Evolutionary conservation across 2,888 invertebrate genomes (phyloP).

Genomic region (Plagodis dolabraria): DNA sequence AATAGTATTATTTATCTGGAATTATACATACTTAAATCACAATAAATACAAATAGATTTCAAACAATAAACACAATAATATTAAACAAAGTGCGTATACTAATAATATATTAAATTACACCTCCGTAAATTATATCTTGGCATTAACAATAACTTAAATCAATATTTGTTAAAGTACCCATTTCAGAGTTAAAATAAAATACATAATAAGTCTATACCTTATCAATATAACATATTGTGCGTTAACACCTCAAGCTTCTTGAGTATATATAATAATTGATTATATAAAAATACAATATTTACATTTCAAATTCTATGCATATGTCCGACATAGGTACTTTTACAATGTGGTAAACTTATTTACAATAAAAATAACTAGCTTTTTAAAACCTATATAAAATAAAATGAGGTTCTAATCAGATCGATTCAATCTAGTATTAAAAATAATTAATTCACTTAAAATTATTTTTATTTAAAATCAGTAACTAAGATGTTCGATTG

Average conservation of each 20-base stretch:
- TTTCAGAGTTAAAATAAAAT: slow-evolving; percentile 39
- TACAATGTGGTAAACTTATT: slow-evolving; percentile 37
- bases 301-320: slow-evolving; percentile 50
- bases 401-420: slow-evolving; percentile 39
- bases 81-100: slow-evolving; percentile 46
- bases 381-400: slow-evolving; percentile 30
- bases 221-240: slow-evolving; percentile 50
- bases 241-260: slow-evolving; percentile 59
- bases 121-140: slow-evolving; percentile 46
- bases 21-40: not conserved
- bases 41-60: slow-evolving; percentile 2
- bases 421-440: slow-evolving; percentile 28
- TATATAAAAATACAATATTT: slow-evolving; percentile 69
- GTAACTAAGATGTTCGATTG: not conserved
- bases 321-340: slow-evolving; percentile 44
- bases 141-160: slow-evolving; percentile 34
- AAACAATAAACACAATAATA: slow-evolving; percentile 27
- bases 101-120: slow-evolving; percentile 69
- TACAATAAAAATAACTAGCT: slow-evolving; percentile 30
- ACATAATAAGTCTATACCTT: slow-evolving; percentile 44
- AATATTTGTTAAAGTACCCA: slow-evolving; percentile 53
- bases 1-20: no score
- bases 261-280: slow-evolving; percentile 49
- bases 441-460: slow-evolving; percentile 9
- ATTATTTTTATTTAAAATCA: slow-evolving; percentile 15